These are phyloP conservation scores for Apocheima hispidaria DNA, from an alignment of 2,888 invertebrate genomes.

Conservation along the genomic window DNA sequence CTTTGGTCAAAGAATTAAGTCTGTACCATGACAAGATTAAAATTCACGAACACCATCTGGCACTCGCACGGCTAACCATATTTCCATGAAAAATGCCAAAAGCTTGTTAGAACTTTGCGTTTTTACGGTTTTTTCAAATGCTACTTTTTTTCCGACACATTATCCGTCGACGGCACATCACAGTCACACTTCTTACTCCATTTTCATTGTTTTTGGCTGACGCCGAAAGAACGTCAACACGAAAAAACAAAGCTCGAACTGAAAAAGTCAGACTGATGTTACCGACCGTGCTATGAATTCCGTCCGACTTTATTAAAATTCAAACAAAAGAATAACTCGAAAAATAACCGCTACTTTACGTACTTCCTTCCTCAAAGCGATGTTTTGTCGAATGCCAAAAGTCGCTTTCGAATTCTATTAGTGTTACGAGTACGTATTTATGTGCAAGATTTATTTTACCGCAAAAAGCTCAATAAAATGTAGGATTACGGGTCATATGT, in stretches of 20 bases:
- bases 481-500: slow-evolving; percentile 57
- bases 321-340: slow-evolving; percentile 36
- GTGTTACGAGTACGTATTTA: slow-evolving; percentile 35
- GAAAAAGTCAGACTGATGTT: slow-evolving; percentile 47
- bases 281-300: slow-evolving; percentile 43
- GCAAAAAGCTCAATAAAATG: slow-evolving; percentile 52
- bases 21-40: slow-evolving; percentile 3
- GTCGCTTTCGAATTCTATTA: slow-evolving; percentile 36
- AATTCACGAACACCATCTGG: slow-evolving; percentile 21
- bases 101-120: slow-evolving; percentile 40
- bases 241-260: slow-evolving; percentile 49
- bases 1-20: neutral
- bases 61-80: slow-evolving; percentile 18
- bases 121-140: slow-evolving; percentile 46
- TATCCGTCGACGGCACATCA: slow-evolving; percentile 49
- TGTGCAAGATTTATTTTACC: slow-evolving; percentile 39
- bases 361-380: slow-evolving; percentile 21
- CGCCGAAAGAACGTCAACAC: slow-evolving; percentile 52
- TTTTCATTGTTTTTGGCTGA: slow-evolving; percentile 50
- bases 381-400: slow-evolving; percentile 19
- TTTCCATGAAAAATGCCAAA: slow-evolving; percentile 36
- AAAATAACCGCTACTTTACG: slow-evolving; percentile 28
- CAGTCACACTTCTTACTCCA: slow-evolving; percentile 48
- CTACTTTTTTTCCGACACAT: slow-evolving; percentile 61
- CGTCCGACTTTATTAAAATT: slow-evolving; percentile 47